Evolutionary conservation across 2,888 invertebrate species (phyloP).

Genomic region (Andricus curvator): DNA sequence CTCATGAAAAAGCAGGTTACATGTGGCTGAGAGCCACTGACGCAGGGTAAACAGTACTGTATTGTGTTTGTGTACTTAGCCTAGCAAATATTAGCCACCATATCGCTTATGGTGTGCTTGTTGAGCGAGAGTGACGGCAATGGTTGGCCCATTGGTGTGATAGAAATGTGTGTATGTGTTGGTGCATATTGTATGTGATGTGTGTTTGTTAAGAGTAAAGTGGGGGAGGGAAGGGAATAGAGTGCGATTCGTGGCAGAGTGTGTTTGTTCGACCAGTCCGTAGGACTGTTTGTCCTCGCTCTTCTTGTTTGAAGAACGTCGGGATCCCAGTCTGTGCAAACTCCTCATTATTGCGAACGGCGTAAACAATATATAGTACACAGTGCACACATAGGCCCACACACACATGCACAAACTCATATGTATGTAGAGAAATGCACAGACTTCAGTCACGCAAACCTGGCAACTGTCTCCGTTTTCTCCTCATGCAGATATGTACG

Average conservation of each 20-base stretch:
- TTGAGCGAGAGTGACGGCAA: constrained; percentile 67
- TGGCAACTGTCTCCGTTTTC: constrained; percentile 3
- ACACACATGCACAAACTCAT: neutral
- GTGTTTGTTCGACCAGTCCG: constrained; percentile 73
- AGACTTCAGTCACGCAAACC: neutral
- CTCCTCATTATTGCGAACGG: constrained; percentile 75
- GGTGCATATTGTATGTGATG: constrained; percentile 41
- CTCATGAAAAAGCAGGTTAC: neutral
- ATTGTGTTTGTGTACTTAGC: constrained; percentile 75
- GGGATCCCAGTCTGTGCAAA: constrained; percentile 75
- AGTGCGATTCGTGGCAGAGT: constrained; percentile 66
- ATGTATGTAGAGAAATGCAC: neutral
- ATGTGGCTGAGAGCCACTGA: constrained; percentile 68
- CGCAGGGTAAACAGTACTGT: constrained; percentile 69
- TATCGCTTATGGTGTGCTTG: constrained; percentile 77
- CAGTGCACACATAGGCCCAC: neutral
- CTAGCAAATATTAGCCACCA: constrained; percentile 77
- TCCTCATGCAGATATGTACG: neutral
- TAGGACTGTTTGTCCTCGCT: constrained; percentile 73
- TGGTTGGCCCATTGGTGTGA: constrained; percentile 46
- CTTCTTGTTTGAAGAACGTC: constrained; percentile 76
- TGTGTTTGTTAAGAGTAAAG: constrained; percentile 33
- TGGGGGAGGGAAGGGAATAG: constrained; percentile 42
- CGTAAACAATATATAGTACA: constrained; percentile 60
- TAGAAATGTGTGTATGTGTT: neutral